Evolutionary conservation across 2,797 vertebrate genomes (phyloP).

Genomic region (Brachyrhaphis roseni): DNA sequence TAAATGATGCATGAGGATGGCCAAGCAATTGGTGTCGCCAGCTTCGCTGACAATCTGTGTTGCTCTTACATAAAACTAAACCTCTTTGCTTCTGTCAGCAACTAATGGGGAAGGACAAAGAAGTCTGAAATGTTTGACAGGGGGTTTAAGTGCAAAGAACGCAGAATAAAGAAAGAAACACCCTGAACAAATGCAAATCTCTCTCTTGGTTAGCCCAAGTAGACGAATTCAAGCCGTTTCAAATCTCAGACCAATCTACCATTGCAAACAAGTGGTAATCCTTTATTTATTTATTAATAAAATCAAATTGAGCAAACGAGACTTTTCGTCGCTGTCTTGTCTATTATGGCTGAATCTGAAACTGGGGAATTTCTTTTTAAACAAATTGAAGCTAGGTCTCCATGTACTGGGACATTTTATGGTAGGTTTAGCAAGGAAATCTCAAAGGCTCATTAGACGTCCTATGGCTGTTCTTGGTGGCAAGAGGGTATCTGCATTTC

Average conservation of each 20-base stretch:
- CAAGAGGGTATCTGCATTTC: slow-evolving; percentile 83
- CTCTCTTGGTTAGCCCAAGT: slow-evolving; percentile 64
- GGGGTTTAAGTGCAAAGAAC: slow-evolving; percentile 57
- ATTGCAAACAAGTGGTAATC: slow-evolving; percentile 73
- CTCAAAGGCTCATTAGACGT: slow-evolving; percentile 85
- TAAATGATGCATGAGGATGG: slow-evolving; percentile 20
- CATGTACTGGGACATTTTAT: slow-evolving; percentile 72
- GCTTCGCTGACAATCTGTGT: slow-evolving; percentile 43
- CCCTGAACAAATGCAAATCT: slow-evolving; percentile 75
- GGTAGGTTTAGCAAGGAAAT: slow-evolving; percentile 80
- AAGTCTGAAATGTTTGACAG: slow-evolving; percentile 72
- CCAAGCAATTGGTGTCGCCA: slow-evolving; percentile 27
- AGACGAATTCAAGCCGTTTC: slow-evolving; percentile 61
- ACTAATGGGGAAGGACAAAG: slow-evolving; percentile 64
- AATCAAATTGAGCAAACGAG: slow-evolving; percentile 77
- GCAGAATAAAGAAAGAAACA: slow-evolving; percentile 50
- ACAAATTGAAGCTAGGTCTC: slow-evolving; percentile 72
- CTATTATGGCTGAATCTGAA: slow-evolving; percentile 74
- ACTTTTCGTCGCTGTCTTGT: slow-evolving; percentile 63
- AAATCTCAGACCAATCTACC: slow-evolving; percentile 76
- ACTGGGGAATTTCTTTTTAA: slow-evolving; percentile 63
- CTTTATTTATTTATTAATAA: slow-evolving; percentile 87
- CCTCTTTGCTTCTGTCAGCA: slow-evolving; percentile 47
- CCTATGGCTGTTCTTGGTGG: slow-evolving; percentile 68
- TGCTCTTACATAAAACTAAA: slow-evolving; percentile 46